Evolutionary conservation across 2,113 vertebrate genomes (phyloP).

Genomic region (Scopus umbretta): DNA sequence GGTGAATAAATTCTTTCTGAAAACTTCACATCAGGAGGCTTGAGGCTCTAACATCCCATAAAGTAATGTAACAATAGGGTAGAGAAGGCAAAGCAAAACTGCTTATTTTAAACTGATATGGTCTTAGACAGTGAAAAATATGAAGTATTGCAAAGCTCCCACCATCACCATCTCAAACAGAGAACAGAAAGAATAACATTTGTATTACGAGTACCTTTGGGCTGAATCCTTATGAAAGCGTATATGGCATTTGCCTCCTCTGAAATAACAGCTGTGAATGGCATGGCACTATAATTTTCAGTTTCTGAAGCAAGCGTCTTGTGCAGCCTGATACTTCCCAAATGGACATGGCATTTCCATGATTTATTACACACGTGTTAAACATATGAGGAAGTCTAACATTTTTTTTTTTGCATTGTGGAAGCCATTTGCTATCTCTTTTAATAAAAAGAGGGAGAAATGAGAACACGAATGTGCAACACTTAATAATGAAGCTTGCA

Average conservation of each 20-base stretch:
- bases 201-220: neutral
- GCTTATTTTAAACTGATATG: neutral
- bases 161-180: neutral
- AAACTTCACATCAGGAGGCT: neutral
- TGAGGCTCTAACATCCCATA: neutral
- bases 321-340: constrained; percentile 26
- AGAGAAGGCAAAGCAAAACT: neutral
- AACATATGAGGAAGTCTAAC: constrained; percentile 17
- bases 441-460: constrained; percentile 18
- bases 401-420: neutral
- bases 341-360: neutral
- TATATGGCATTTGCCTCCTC: neutral
- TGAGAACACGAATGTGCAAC: neutral
- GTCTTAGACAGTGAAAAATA: constrained; percentile 9
- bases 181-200: constrained; percentile 13
- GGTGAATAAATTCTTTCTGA: neutral
- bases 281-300: neutral
- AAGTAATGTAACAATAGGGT: neutral
- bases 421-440: neutral
- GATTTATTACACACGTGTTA: constrained; percentile 20
- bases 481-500: neutral
- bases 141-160: neutral
- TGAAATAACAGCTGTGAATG: constrained; percentile 12
- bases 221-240: constrained; percentile 1
- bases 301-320: constrained; percentile 1